Base-by-base conservation (phyloP, 2,797 vertebrate genomes). In the Hyperoplus immaculatus region DNA sequence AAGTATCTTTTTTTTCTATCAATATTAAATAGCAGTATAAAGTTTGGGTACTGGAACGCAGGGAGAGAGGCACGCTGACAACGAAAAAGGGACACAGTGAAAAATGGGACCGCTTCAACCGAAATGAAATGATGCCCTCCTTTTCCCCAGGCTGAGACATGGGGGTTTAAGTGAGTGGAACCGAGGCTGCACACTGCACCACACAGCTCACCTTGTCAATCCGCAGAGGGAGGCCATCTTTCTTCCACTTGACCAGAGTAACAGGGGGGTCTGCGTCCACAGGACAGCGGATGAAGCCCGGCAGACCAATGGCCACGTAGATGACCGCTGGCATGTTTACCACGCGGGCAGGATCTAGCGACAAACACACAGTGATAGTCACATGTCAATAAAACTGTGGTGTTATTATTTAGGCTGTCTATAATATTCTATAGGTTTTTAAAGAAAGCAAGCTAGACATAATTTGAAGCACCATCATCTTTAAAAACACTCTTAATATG, bases 321-420 rank as follows among this genome's bases (percentile, higher is more conserved):
- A 99, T 97, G 87, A 98, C 94, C 0, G 97, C 92, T 81, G 98
- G 98, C 98, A 99, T 99, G 94, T 99, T 98, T 88, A 98, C 94
- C 92, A 99, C 98, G 0, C 98, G 97, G 92, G 98, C 97, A 92
- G 98, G 97, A 94, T 98, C 98, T 99, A 81, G 42, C 36, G 13
- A 54, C 10, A 64, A 76, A 38, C 36, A 51, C 6, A 29, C 29
- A 29, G 29, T 29, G 29, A 29, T 29, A 29, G 29, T 29, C 29
- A 29, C 29, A 29, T 29, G 29, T 29, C 29, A 29, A 29, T 29
- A 29, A 29, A 29, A 29, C 29, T 29, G 29, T 29, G 29, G 29
- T 29, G 29, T 29, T 29, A 29, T 29, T 29, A 29, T 29, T 29
- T 29, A 29, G 29, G 29, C 21, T 21, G 29, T 2, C 21, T 21